Evolutionary conservation across 2,888 invertebrate genomes (phyloP).

Genomic region (Neria commutata): DNA sequence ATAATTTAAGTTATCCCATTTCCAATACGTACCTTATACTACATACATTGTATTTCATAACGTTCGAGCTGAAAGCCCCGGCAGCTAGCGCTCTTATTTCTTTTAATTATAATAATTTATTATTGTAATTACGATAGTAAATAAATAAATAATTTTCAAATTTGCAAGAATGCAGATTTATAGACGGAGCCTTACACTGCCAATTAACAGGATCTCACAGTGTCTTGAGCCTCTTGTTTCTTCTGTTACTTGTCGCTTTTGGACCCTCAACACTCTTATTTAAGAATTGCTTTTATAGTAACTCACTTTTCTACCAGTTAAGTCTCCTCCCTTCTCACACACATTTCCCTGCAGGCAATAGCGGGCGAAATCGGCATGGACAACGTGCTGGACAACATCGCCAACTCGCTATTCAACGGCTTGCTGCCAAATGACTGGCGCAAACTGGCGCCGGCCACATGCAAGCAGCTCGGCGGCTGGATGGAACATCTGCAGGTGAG

Average conservation of each 20-base stretch:
- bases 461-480: slow-evolving; percentile 87
- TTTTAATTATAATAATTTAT: too few relatives aligned
- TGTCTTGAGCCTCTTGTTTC: slow-evolving; percentile 15
- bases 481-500: slow-evolving; percentile 77
- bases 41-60: too few relatives aligned
- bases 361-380: slow-evolving; percentile 95
- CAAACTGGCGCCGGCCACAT: slow-evolving; percentile 80
- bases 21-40: too few relatives aligned
- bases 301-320: too few relatives aligned
- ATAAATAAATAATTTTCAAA: too few relatives aligned
- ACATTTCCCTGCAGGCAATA: slow-evolving; percentile 68
- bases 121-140: too few relatives aligned
- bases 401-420: slow-evolving; percentile 83
- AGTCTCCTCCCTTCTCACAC: not conserved
- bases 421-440: slow-evolving; percentile 83
- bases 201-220: slow-evolving; percentile 47
- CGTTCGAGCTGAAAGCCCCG: too few relatives aligned
- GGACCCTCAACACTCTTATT: too few relatives aligned
- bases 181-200: slow-evolving; percentile 28
- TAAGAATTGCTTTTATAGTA: too few relatives aligned
- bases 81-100: too few relatives aligned
- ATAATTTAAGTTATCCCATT: too few relatives aligned
- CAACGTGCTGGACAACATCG: slow-evolving; percentile 79
- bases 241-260: not conserved
- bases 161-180: slow-evolving; percentile 15